Conservation (phyloP, 2,113 vertebrate species). For the Oryzias curvinotus region DNA sequence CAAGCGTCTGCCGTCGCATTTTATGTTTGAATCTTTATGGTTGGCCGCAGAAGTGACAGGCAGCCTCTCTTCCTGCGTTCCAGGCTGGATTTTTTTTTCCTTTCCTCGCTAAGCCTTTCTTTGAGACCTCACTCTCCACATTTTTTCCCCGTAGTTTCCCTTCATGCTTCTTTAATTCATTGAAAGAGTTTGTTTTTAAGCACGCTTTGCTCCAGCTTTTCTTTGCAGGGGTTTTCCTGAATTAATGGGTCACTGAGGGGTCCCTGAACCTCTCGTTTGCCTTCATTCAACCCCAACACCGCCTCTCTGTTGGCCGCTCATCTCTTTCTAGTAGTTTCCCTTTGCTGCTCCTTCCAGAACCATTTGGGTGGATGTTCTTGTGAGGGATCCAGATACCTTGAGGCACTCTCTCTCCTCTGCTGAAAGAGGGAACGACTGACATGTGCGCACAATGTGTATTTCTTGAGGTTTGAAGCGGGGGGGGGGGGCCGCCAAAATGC, state of each 20-base stretch:
- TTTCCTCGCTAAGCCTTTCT: slow-evolving; percentile 10
- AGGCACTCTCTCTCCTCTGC: slow-evolving; percentile 6
- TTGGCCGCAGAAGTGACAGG: slow-evolving; percentile 26
- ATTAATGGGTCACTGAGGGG: slow-evolving; percentile 46
- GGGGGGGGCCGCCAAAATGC: background rate
- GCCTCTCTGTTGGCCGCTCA: slow-evolving; percentile 11
- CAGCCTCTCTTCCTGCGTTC: slow-evolving; percentile 34
- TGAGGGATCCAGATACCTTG: slow-evolving; percentile 51
- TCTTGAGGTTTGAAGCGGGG: background rate
- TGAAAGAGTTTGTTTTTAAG: slow-evolving; percentile 21
- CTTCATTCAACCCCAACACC: slow-evolving; percentile 46
- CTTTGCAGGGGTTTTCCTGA: slow-evolving; percentile 27
- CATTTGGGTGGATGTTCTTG: slow-evolving; percentile 34
- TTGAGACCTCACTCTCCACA: slow-evolving; percentile 7
- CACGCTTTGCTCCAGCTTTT: slow-evolving; percentile 13
- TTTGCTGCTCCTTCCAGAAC: background rate
- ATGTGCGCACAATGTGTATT: slow-evolving; percentile 1
- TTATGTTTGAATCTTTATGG: slow-evolving; percentile 36
- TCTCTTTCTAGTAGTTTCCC: slow-evolving; percentile 26
- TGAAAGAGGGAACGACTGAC: slow-evolving; percentile 9
- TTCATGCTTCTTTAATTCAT: slow-evolving; percentile 15
- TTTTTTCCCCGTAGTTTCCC: background rate
- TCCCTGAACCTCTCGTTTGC: slow-evolving; percentile 33
- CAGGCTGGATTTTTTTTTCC: slow-evolving; percentile 21
- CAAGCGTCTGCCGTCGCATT: slow-evolving; percentile 12